Base-by-base conservation (phyloP, 2,888 invertebrate species). In the Lithosia quadra region DNA sequence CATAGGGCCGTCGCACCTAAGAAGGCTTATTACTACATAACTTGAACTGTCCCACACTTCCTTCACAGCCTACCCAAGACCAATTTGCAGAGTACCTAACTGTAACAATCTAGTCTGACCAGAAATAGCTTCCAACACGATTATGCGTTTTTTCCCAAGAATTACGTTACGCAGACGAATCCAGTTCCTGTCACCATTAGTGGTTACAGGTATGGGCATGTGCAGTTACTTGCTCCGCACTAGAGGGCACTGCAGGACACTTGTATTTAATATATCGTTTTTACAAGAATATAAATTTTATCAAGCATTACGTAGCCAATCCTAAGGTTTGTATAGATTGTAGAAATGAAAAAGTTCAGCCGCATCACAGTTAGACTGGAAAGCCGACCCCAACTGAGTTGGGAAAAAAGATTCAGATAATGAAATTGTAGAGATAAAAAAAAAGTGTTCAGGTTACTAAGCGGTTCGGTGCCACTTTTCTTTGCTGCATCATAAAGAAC, bases 151-250 rank as follows among this genome's bases (percentile, higher is more conserved):
- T 84, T 82, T 77, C 73, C 69, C 76, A 63, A 72, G 69, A 69
- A 74, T 67, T 75, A 77, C 72, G 69, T 72, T 73, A 76, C 83
- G 82, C 71, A 63, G 81, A 85, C 87, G 85, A 85, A 89, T 88
- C 81, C 77, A 82, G 86, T 88, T 88, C 87, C 87, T 90, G 89
- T 84, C 79, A 82, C 87, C 86, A 85, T 88, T 87, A 89, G 83
- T 69, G 76, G 79, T 75, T 82, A 79, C 86, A 75, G 66, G 76
- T 81, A 85, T 80, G 81, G 82, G 76, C 77, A 73, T 78, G 68
- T 56, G 69, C 78, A 79, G 81, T 78, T 81, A 76, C 69, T 71
- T 70, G 71, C 68, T 69, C 77, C 72, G 71, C 71, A 80, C 72
- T 71, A 62, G 74, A 75, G 72, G 67, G 65, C 69, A 28, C 18